These are phyloP conservation scores for Anas platyrhynchos DNA, from an alignment of 2,113 vertebrate genomes.

Conservation along the genomic window DNA sequence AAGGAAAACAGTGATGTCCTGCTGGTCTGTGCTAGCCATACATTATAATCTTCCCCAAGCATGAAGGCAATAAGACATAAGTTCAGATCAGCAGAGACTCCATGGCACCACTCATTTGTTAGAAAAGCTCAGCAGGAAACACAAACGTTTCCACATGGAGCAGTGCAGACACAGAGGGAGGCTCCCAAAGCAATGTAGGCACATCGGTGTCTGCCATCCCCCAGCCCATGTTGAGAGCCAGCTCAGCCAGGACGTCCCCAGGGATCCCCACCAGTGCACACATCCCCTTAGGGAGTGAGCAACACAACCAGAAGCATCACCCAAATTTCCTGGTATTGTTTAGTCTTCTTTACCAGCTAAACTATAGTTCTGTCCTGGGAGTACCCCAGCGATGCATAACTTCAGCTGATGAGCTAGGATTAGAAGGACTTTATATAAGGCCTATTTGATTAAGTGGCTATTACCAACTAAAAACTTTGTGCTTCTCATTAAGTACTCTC, in stretches of 20 bases:
- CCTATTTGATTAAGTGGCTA: conserved; percentile 60
- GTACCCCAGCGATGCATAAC: neutral
- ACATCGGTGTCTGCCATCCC: accelerated
- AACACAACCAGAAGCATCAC: neutral
- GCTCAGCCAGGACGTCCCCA: accelerated
- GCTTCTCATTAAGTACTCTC: conserved; percentile 39
- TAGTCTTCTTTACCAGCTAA: neutral
- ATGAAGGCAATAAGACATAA: neutral
- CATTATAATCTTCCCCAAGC: neutral
- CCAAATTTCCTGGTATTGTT: neutral
- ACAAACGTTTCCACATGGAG: neutral
- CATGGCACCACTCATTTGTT: neutral
- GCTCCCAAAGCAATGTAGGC: accelerated
- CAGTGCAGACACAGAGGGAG: neutral
- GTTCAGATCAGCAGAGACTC: neutral
- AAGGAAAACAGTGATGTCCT: neutral
- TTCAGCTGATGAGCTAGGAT: conserved; percentile 36
- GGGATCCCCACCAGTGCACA: neutral
- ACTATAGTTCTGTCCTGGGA: conserved; percentile 12
- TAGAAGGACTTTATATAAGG: conserved; percentile 42
- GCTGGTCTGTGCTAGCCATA: neutral
- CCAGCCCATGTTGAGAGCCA: neutral
- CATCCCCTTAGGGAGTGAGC: neutral
- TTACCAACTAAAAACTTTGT: conserved; percentile 43
- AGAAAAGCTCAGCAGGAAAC: neutral